Conservation (phyloP, 2,113 vertebrate genomes). For the Alligator mississippiensis region DNA sequence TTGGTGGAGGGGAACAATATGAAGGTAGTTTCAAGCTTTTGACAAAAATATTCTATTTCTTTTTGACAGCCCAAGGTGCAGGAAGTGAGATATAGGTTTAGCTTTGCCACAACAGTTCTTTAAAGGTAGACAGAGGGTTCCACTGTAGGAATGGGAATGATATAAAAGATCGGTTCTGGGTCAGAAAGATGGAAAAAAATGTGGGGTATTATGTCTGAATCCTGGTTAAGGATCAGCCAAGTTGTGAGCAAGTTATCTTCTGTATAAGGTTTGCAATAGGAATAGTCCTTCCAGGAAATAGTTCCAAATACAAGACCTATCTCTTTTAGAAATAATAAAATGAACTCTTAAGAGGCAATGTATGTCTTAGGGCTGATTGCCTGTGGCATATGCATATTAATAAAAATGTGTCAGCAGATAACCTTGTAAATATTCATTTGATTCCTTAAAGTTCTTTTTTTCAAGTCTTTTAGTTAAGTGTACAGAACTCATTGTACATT, state of each 20-base stretch:
- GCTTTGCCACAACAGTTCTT: not conserved
- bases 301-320: not conserved
- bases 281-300: not conserved
- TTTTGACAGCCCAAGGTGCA: not conserved
- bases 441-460: conserved; percentile 57
- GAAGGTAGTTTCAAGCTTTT: not conserved
- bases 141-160: not conserved
- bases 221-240: not conserved
- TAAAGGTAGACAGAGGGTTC: not conserved
- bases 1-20: not conserved
- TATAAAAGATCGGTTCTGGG: not conserved
- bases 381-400: not conserved
- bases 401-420: conserved; percentile 8
- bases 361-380: not conserved
- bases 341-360: not conserved
- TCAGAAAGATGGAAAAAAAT: not conserved
- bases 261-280: not conserved
- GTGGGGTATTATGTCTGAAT: not conserved
- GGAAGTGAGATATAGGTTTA: not conserved
- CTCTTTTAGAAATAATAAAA: not conserved
- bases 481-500: conserved; percentile 59
- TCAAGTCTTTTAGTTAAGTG: conserved; percentile 67
- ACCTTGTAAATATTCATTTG: conserved; percentile 62
- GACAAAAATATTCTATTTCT: not conserved
- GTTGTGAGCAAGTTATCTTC: not conserved